phyloP scores from a whole-genome alignment of 2,888 invertebrate genomes.

The Emmelina monodactyla region DNA sequence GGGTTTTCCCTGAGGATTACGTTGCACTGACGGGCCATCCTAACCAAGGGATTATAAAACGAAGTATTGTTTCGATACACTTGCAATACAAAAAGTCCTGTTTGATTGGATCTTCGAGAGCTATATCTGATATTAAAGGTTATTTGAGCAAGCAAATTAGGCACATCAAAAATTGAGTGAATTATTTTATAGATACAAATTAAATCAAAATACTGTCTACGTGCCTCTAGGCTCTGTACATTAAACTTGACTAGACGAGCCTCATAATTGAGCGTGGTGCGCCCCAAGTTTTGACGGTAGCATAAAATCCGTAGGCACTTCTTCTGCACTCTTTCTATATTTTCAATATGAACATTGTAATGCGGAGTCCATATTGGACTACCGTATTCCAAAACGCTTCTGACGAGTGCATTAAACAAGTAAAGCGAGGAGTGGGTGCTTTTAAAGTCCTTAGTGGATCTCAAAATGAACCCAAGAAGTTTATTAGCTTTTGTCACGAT shows the following conservation, averaged over 20 bases:
- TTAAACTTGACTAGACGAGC: not conserved
- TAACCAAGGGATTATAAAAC: not conserved
- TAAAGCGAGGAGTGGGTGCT: too few relatives aligned
- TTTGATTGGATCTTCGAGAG: not conserved
- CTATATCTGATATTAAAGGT: not conserved
- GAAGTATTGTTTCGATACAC: slow-evolving; percentile 5
- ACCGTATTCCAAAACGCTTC: not conserved
- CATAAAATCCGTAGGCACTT: not conserved
- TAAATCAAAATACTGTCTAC: not conserved
- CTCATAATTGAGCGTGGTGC: not conserved
- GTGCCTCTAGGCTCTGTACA: not conserved
- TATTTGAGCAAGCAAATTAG: not conserved
- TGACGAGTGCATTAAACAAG: not conserved
- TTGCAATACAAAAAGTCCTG: not conserved
- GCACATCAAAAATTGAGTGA: not conserved
- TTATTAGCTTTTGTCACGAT: too few relatives aligned
- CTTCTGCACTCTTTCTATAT: slow-evolving; percentile 5
- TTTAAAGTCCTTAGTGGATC: too few relatives aligned
- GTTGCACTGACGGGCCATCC: not conserved
- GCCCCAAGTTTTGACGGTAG: not conserved
- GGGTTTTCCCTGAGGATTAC: too few relatives aligned
- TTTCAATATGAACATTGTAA: not conserved
- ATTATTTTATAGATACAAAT: not conserved
- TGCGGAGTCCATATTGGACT: not conserved
- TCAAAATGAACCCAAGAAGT: too few relatives aligned